Conservation (phyloP, 2,797 vertebrate species). For the Argentina silus region DNA sequence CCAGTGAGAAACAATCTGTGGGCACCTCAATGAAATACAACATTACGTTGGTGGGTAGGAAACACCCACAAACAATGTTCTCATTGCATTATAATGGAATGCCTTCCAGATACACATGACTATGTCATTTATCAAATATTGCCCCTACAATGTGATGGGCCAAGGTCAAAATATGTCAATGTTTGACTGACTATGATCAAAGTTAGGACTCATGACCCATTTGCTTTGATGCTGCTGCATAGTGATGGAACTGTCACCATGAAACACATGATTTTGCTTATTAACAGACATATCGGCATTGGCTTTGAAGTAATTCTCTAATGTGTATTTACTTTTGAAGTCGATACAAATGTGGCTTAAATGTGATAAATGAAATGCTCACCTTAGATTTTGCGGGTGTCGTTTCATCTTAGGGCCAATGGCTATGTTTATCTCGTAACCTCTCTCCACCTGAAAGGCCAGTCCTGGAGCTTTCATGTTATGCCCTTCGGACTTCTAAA, state of each 20-base stretch:
- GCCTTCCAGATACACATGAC: neutral
- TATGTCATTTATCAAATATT: neutral
- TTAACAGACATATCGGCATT: conserved; percentile 41
- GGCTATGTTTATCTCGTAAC: conserved; percentile 54
- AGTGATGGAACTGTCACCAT: conserved; percentile 23
- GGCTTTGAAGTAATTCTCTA: conserved; percentile 60
- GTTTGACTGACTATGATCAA: conserved; percentile 28
- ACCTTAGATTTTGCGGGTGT: conserved; percentile 49
- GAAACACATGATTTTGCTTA: conserved; percentile 39
- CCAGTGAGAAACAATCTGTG: conserved; percentile 10
- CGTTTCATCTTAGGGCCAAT: conserved; percentile 57
- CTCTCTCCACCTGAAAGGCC: conserved; percentile 45
- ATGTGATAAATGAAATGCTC: conserved; percentile 46
- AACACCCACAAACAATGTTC: neutral
- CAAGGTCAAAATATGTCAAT: neutral
- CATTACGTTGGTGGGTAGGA: neutral
- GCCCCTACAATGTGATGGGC: neutral
- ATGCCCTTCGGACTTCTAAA: neutral
- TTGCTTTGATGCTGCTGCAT: conserved; percentile 25
- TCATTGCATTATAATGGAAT: neutral
- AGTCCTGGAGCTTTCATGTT: conserved; percentile 40
- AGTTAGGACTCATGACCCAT: conserved; percentile 16
- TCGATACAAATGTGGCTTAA: conserved; percentile 22
- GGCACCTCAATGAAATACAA: neutral
- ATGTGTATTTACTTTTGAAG: conserved; percentile 65